These are phyloP conservation scores for Pardosa pseudoannulata DNA, from an alignment of 2,888 invertebrate species.

Conservation along the genomic window DNA sequence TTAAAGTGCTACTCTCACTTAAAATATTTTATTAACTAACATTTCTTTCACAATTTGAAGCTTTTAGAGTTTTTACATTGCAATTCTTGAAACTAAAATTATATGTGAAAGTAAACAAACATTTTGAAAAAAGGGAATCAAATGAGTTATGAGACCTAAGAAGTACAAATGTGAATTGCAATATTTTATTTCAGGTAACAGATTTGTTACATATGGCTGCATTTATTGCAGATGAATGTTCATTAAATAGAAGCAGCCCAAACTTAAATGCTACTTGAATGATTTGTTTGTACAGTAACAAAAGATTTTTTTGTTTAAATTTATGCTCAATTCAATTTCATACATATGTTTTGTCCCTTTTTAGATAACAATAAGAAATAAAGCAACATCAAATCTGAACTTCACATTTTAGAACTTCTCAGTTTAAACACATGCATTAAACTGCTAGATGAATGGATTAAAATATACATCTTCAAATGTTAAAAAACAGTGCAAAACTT, in stretches of 20 bases:
- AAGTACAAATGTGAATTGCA: constrained; percentile 56
- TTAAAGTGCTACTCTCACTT: not conserved
- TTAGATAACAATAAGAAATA: constrained; percentile 16
- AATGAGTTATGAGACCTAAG: not conserved
- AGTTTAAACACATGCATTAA: constrained; percentile 8
- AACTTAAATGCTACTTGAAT: constrained; percentile 65
- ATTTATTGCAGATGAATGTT: constrained; percentile 69
- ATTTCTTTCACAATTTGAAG: not conserved
- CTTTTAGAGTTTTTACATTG: not conserved
- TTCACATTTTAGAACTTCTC: not conserved
- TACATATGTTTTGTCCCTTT: not conserved
- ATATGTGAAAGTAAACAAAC: not conserved
- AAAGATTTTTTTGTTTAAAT: constrained; percentile 1
- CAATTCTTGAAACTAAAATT: not conserved
- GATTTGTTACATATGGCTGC: constrained; percentile 68
- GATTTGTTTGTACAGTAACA: constrained; percentile 62
- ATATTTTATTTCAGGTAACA: constrained; percentile 71
- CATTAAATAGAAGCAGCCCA: constrained; percentile 45
- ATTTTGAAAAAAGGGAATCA: not conserved
- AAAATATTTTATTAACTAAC: constrained; percentile 9
- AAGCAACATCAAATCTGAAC: constrained; percentile 17
- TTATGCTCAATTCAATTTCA: not conserved
- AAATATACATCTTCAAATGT: constrained; percentile 37
- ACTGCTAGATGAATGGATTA: constrained; percentile 40
- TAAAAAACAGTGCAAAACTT: constrained; percentile 50